Evolutionary conservation across 2,888 invertebrate genomes (phyloP), one percentile per base, ranked within the genome.

Genomic region (Zelleria hepariella): DNA sequence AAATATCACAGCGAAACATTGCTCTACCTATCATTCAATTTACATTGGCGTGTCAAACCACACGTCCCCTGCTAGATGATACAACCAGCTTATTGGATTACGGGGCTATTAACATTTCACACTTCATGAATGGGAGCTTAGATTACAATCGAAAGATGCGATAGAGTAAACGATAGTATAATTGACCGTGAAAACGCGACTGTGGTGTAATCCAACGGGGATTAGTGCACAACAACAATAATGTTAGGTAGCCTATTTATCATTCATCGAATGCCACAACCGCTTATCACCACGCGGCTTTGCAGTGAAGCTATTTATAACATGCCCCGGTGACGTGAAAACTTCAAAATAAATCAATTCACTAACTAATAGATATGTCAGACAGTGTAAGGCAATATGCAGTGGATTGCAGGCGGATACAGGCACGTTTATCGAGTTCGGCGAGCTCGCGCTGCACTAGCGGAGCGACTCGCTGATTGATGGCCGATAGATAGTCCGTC

Each of bases 401-500:
- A 42, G 20, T 4, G 27, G 32, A 42, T 55, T 8, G 27, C 55
- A 32, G 27, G 27, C 20, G 3, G 25, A 15, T 55, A 10, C 2
- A 48, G 18, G 49, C 5, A 26, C 64, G 63, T 62, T 62, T 60
- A 63, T 65, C 32, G 32, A 42, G 5, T 10, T 42, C 15, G 10
- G 15, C 15, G 15, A 5, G 32, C 64, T 64, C 67, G 67, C 65
- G 66, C 25, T 18, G 55, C 18, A 60, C 66, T 66, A 65, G 64
- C 65, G 67, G 61, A 65, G 64, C 65, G 67, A 60, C 32, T 42
- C 59, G 73, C 68, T 87, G 87, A 87, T 88, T 87, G 87, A 88
- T 87, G 85, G 80, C 67, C 87, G 78, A 87, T 86, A 85, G 87
- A 86, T 84, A 77, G 76, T 61, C 60, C 58, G 59, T 57, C 32